phyloP scores from a whole-genome alignment of 2,888 invertebrate genomes.

The Apocheima hispidaria region DNA sequence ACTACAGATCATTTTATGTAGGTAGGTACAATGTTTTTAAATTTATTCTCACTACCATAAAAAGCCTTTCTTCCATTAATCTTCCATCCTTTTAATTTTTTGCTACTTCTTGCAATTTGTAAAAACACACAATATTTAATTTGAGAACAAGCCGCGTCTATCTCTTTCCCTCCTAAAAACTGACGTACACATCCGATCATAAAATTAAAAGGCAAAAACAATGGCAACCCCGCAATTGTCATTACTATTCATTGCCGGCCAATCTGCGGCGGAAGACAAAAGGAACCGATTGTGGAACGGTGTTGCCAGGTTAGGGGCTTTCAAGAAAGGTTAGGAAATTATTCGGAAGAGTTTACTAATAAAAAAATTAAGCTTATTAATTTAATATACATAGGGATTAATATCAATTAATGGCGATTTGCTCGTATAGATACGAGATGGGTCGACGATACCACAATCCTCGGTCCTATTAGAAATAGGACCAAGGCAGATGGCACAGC shows the following conservation, averaged over 20 bases:
- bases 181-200: conserved; percentile 52
- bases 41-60: not conserved
- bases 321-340: conserved; percentile 1
- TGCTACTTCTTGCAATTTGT: conserved; percentile 19
- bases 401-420: no score
- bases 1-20: no score
- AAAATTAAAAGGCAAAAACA: conserved; percentile 47
- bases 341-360: no score
- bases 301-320: conserved; percentile 23
- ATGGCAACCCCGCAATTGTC: conserved; percentile 42
- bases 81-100: conserved; percentile 25
- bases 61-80: not conserved
- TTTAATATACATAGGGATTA: no score
- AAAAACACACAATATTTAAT: conserved; percentile 29
- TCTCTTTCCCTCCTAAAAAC: conserved; percentile 47
- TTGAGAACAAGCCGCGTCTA: conserved; percentile 34
- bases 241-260: conserved; percentile 52
- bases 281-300: conserved; percentile 39
- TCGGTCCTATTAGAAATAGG: no score
- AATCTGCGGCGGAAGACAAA: conserved; percentile 46
- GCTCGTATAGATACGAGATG: no score
- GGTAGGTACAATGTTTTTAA: not conserved
- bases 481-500: no score
- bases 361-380: no score
- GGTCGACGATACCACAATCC: no score